These are phyloP conservation scores for Pentamera pediparva DNA, from an alignment of 53 echinoderm and acorn worm genomes.

Conservation along the genomic window DNA sequence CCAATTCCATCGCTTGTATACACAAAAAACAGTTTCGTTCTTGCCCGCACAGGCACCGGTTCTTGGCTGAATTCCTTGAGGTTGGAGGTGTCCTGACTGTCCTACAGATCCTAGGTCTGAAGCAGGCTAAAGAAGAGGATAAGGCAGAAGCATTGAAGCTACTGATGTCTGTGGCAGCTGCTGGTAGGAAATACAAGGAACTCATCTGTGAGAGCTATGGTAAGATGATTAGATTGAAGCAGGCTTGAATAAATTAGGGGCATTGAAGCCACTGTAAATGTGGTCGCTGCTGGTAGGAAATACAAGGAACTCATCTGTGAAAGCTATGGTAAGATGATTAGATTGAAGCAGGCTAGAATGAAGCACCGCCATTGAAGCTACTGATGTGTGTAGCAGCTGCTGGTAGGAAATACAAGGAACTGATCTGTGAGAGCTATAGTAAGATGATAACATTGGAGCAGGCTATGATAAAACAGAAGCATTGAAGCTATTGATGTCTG, in stretches of 20 bases:
- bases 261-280: no score
- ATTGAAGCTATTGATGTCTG: no score
- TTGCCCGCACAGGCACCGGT: conserved; percentile 60
- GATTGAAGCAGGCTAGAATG: neutral
- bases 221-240: no score
- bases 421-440: conserved; percentile 98
- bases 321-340: neutral
- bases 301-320: neutral
- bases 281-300: no score
- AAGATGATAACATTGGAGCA: no score
- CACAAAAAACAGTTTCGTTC: no score
- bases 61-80: conserved; percentile 85
- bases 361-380: neutral
- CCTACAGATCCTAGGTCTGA: conserved; percentile 80
- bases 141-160: conserved; percentile 80
- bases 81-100: conserved; percentile 89
- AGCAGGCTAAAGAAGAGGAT: conserved; percentile 89
- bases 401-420: conserved; percentile 93
- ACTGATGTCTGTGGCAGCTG: conserved; percentile 68
- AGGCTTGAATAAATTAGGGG: no score
- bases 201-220: conserved; percentile 97
- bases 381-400: conserved; percentile 32
- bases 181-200: conserved; percentile 94
- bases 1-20: no score
- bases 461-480: no score